A percentile compares a stretch with the other conserved stretches of the same genome.
phyloP scores from a whole-genome alignment of 2,113 vertebrate species.

The Salvelinus namaycush region DNA sequence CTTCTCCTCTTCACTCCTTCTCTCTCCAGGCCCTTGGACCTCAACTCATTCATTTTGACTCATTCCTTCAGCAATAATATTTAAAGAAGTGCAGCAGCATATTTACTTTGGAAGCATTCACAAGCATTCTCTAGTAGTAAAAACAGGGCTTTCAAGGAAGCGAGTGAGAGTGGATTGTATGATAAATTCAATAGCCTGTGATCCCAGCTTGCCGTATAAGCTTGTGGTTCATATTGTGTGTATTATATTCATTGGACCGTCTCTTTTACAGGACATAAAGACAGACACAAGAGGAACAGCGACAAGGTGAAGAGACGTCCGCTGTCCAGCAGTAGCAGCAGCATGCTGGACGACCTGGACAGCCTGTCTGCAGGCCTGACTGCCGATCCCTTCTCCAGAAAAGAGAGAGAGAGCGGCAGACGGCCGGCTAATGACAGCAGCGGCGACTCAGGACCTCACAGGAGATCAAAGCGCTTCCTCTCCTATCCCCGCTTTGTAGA shows the following conservation, averaged over 20 bases:
- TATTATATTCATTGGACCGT: neutral
- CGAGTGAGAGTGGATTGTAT: neutral
- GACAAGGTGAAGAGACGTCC: constrained; percentile 64
- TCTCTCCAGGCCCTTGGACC: constrained; percentile 21
- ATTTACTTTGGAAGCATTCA: neutral
- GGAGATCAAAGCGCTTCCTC: constrained; percentile 91
- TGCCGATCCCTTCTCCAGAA: constrained; percentile 58
- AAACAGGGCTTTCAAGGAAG: neutral
- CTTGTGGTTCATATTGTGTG: neutral
- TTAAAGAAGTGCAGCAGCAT: constrained; percentile 30
- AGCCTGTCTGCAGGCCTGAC: constrained; percentile 72
- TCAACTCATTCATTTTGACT: constrained; percentile 56
- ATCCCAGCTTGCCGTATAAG: neutral
- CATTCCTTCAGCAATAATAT: constrained; percentile 54
- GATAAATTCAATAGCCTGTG: neutral
- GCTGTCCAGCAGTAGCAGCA: constrained; percentile 31
- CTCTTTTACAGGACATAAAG: constrained; percentile 77
- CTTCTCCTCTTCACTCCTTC: constrained; percentile 40
- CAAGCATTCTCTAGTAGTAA: neutral
- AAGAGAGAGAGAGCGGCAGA: constrained; percentile 48
- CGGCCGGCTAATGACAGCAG: constrained; percentile 69
- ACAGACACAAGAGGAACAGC: constrained; percentile 75
- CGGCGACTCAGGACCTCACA: constrained; percentile 78
- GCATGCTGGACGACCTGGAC: constrained; percentile 75
- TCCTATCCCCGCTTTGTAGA: constrained; percentile 98